Conservation (phyloP, 2,888 invertebrate genomes). For the Scaptomyza polygonia region DNA sequence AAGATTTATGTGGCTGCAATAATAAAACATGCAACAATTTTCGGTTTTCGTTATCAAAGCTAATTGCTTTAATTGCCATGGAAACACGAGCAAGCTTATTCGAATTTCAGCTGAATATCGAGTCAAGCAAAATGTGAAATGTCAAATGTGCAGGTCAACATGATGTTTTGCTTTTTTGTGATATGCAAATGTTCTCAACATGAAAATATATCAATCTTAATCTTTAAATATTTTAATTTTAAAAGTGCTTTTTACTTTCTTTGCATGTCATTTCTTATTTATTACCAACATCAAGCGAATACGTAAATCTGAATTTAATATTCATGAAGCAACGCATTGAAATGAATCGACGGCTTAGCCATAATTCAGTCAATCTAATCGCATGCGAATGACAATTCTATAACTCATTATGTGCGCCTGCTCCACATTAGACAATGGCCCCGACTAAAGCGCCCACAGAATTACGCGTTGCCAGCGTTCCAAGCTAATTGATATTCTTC, state of each 20-base stretch:
- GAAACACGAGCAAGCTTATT: background rate
- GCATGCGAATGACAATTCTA: constrained; percentile 62
- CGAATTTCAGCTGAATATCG: background rate
- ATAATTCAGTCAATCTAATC: constrained; percentile 57
- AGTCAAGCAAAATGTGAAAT: background rate
- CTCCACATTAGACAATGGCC: constrained; percentile 66
- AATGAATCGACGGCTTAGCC: constrained; percentile 41
- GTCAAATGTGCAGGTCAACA: no score
- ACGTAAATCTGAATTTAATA: constrained; percentile 36
- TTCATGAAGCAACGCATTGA: constrained; percentile 35
- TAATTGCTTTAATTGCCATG: constrained; percentile 66
- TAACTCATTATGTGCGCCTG: constrained; percentile 68
- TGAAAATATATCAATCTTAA: no score
- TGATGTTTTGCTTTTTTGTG: no score
- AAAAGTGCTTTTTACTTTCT: background rate
- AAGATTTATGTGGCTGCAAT: constrained; percentile 75
- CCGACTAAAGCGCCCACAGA: constrained; percentile 14
- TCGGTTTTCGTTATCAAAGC: constrained; percentile 20
- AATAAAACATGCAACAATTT: constrained; percentile 56
- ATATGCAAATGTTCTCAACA: no score
- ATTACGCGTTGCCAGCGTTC: constrained; percentile 20
- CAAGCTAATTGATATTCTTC: constrained; percentile 68
- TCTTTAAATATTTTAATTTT: no score
- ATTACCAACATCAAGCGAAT: constrained; percentile 21
- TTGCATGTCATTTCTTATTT: constrained; percentile 4